Evolutionary conservation across 2,797 vertebrate species (phyloP).

Genomic region (Lophius americanus): DNA sequence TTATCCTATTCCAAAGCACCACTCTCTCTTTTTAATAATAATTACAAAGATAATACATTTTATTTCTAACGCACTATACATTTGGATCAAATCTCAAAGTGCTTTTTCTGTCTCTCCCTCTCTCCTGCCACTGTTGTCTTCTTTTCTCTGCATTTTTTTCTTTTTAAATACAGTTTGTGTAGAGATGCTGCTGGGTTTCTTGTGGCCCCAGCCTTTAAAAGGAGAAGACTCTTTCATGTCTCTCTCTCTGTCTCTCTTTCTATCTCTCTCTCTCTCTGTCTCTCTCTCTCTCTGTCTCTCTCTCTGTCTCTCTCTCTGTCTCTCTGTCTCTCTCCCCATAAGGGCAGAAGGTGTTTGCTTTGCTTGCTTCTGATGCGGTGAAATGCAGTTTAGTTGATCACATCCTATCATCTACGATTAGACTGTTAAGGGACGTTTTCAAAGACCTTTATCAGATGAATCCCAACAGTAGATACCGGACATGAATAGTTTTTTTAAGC

Average conservation of each 20-base stretch:
- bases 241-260: slow-evolving; percentile 44
- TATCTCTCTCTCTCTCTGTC: slow-evolving; percentile 42
- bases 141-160: slow-evolving; percentile 43
- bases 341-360: slow-evolving; percentile 13
- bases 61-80: too few relatives aligned
- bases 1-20: slow-evolving; percentile 73
- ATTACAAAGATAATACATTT: too few relatives aligned
- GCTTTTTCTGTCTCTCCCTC: slow-evolving; percentile 30
- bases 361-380: slow-evolving; percentile 33
- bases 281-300: slow-evolving; percentile 24
- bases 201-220: slow-evolving; percentile 64
- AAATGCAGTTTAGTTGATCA: slow-evolving; percentile 43
- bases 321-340: too few relatives aligned
- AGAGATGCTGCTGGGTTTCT: slow-evolving; percentile 64
- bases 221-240: slow-evolving; percentile 44
- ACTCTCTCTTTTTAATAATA: slow-evolving; percentile 24
- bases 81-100: too few relatives aligned
- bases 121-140: slow-evolving; percentile 47
- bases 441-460: slow-evolving; percentile 11
- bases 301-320: slow-evolving; percentile 30
- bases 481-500: background rate
- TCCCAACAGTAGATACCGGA: slow-evolving; percentile 6
- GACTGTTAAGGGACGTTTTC: slow-evolving; percentile 20
- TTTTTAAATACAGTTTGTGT: slow-evolving; percentile 70
- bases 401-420: slow-evolving; percentile 33